phyloP scores from a whole-genome alignment of 2,113 vertebrate species.

The Coptodon rendalli region DNA sequence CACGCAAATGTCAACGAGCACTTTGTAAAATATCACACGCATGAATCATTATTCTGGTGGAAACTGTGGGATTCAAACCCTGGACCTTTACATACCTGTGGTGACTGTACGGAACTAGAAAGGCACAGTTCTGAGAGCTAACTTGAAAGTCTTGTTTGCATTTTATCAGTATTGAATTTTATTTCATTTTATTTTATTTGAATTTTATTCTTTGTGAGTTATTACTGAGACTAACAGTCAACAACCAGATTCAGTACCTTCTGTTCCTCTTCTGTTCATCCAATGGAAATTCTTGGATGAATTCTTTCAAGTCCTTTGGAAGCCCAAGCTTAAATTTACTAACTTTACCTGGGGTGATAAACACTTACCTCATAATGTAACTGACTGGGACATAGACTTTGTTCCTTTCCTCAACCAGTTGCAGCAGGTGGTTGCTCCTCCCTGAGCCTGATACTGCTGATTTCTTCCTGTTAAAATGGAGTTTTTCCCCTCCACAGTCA shows the following conservation, averaged over 20 bases:
- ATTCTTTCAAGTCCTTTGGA: not conserved
- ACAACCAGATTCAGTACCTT: not conserved
- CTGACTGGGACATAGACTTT: not conserved
- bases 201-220: not conserved
- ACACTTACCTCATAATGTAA: not conserved
- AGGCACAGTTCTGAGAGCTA: not conserved
- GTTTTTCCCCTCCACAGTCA: not conserved
- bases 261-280: not conserved
- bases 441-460: accelerated
- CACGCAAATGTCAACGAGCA: not conserved
- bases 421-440: not conserved
- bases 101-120: not conserved
- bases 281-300: not conserved
- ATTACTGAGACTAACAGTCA: not conserved
- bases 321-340: not conserved
- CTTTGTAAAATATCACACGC: not conserved
- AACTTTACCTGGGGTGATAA: not conserved
- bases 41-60: not conserved
- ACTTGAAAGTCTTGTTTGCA: not conserved
- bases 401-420: not conserved
- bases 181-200: not conserved
- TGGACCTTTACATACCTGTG: not conserved
- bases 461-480: not conserved
- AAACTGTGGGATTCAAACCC: not conserved
- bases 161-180: not conserved